Percentiles rank a stretch among this genome's conserved stretches.
phyloP scores from a whole-genome alignment of 1,140 invertebrate genomes.

The Solen grandis region DNA sequence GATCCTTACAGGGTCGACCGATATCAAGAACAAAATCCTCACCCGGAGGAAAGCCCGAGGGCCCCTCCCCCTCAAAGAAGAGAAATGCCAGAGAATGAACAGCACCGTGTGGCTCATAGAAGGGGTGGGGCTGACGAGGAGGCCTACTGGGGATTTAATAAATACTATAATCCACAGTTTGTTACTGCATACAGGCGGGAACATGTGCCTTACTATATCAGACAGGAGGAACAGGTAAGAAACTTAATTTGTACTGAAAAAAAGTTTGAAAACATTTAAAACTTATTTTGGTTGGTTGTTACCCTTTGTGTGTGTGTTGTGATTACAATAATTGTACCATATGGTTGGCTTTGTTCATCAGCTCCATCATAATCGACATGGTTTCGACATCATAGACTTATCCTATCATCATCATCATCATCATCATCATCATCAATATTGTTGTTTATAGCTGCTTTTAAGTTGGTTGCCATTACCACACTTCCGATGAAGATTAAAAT shows the following conservation, averaged over 20 bases:
- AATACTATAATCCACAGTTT: constrained; percentile 35
- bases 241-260: too few species aligned
- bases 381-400: not conserved
- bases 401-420: not conserved
- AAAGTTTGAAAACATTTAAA: too few species aligned
- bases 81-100: constrained; percentile 24
- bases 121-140: not conserved
- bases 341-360: not conserved
- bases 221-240: constrained; percentile 32
- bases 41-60: not conserved
- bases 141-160: constrained; percentile 51
- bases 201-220: constrained; percentile 23
- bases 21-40: not conserved
- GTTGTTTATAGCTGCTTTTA: too few species aligned
- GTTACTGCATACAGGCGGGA: constrained; percentile 39
- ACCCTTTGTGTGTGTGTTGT: too few species aligned
- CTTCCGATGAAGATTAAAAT: too few species aligned
- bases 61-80: not conserved
- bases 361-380: not conserved
- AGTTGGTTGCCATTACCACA: too few species aligned
- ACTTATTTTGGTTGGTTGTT: too few species aligned
- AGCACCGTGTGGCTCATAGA: not conserved
- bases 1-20: not conserved
- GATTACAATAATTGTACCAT: too few species aligned
- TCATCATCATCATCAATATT: not conserved